Conservation (phyloP, 2,113 vertebrate genomes). For the Campylomormyrus numenius region DNA sequence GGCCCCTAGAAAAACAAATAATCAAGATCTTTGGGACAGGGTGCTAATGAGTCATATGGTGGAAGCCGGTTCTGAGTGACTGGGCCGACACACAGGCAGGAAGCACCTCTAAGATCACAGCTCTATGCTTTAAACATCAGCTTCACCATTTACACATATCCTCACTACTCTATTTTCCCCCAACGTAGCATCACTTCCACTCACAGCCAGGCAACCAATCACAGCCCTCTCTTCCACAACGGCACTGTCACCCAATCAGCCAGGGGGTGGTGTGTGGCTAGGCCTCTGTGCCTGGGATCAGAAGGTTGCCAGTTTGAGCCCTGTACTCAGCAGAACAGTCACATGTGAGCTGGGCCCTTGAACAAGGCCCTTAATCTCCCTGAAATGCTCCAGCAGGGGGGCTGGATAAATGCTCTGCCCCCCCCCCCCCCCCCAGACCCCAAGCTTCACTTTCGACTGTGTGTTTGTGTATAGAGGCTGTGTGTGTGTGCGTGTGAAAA, state of each 20-base stretch:
- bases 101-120: not conserved
- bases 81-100: not conserved
- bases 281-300: not conserved
- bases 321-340: not conserved
- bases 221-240: not conserved
- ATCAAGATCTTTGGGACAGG: not conserved
- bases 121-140: not conserved
- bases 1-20: not conserved
- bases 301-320: not conserved
- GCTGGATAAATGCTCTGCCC: not conserved
- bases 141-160: not conserved
- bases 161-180: constrained; percentile 41
- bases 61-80: not conserved
- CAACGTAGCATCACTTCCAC: constrained; percentile 66
- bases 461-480: not conserved
- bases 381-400: not conserved
- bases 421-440: not conserved
- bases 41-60: not conserved
- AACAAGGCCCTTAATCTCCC: not conserved
- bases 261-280: not conserved
- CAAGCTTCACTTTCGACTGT: not conserved
- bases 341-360: not conserved
- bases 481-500: not conserved
- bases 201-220: constrained; percentile 43
- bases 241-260: not conserved